A percentile compares a stretch with the other conserved stretches of the same genome.
phyloP scores from a whole-genome alignment of 2,797 vertebrate species.

The Sphaeramia orbicularis region DNA sequence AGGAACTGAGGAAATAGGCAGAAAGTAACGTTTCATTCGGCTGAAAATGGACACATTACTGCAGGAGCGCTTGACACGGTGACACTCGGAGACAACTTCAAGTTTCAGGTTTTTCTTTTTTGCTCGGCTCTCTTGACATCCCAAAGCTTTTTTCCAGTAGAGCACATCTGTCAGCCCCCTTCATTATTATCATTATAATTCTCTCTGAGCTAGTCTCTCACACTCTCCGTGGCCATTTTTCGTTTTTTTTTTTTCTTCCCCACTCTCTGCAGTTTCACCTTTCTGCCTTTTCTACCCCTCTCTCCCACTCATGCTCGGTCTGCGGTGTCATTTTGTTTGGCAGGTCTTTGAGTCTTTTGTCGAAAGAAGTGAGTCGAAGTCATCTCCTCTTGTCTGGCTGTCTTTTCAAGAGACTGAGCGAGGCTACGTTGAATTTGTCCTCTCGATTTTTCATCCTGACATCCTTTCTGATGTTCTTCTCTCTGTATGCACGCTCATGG shows the following conservation, averaged over 20 bases:
- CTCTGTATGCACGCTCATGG: constrained; percentile 4
- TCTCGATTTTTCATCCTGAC: constrained; percentile 54
- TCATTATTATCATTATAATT: constrained; percentile 50
- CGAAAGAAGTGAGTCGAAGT: constrained; percentile 50
- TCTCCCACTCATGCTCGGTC: constrained; percentile 25
- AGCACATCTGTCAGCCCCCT: constrained; percentile 41
- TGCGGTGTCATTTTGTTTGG: constrained; percentile 65
- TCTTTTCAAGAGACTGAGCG: constrained; percentile 48
- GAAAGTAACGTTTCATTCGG: constrained; percentile 23
- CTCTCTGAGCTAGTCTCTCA: constrained; percentile 13
- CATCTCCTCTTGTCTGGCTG: constrained; percentile 37
- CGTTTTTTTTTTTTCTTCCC: constrained; percentile 9
- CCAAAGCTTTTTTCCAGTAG: constrained; percentile 35
- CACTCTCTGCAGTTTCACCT: constrained; percentile 36
- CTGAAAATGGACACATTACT: constrained; percentile 48
- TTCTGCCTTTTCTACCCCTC: constrained; percentile 16
- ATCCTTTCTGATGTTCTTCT: constrained; percentile 45
- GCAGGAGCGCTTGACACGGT: constrained; percentile 32
- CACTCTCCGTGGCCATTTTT: constrained; percentile 13
- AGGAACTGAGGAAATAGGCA: constrained; percentile 18
- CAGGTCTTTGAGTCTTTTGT: constrained; percentile 68
- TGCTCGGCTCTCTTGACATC: constrained; percentile 36
- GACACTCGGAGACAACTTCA: constrained; percentile 35
- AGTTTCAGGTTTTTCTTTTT: constrained; percentile 45
- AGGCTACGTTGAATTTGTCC: constrained; percentile 49